Conservation (phyloP, 2,797 vertebrate genomes). For the Prunella strophiata region DNA sequence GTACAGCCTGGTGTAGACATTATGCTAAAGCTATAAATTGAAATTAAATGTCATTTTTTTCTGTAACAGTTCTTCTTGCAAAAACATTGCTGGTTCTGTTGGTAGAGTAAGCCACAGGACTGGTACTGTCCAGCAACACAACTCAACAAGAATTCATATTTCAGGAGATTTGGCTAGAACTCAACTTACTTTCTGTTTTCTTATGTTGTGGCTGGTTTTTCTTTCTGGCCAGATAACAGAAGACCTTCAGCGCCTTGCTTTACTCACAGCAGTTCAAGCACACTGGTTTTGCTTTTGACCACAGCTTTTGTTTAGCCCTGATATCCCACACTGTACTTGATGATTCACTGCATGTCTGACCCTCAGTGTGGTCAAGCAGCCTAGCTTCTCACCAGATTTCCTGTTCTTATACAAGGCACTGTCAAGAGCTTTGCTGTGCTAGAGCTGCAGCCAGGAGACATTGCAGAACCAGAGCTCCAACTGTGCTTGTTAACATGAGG, state of each 20-base stretch:
- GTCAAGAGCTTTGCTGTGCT: background rate
- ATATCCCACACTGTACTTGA: background rate
- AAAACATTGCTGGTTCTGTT: background rate
- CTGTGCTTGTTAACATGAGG: background rate
- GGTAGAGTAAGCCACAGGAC: background rate
- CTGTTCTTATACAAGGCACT: background rate
- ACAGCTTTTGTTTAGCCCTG: background rate
- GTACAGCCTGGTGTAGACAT: background rate
- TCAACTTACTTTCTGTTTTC: background rate
- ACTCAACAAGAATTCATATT: background rate
- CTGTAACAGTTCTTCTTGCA: background rate
- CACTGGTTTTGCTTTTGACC: background rate
- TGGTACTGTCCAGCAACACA: fast-evolving
- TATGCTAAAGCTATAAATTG: background rate
- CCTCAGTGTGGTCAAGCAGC: background rate
- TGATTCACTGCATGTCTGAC: background rate
- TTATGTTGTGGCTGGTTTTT: background rate
- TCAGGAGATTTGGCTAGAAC: background rate
- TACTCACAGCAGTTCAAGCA: background rate
- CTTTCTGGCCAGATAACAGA: background rate
- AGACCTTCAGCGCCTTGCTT: background rate
- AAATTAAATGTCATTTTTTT: background rate
- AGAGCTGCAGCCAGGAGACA: background rate
- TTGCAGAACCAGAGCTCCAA: background rate
- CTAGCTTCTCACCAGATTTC: background rate